Conservation (phyloP, 1,140 invertebrate species). For the Ceratitis capitata region DNA sequence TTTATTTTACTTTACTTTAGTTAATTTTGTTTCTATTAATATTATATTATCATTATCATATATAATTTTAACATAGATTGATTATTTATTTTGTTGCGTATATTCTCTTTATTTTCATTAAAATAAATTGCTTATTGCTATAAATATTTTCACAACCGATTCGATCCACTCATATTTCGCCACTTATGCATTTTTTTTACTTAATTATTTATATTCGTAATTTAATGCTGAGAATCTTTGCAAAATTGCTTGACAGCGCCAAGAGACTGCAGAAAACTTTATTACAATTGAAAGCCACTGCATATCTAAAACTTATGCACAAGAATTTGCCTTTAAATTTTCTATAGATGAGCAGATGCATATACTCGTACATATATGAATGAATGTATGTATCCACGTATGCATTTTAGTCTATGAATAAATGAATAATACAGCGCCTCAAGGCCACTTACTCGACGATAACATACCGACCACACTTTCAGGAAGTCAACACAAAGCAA, state of each 20-base stretch:
- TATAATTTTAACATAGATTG: too few relatives aligned
- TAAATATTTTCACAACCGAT: not conserved
- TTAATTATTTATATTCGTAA: constrained; percentile 21
- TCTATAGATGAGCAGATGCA: not conserved
- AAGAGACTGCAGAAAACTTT: not conserved
- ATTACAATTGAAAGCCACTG: not conserved
- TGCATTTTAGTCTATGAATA: not conserved
- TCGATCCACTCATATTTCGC: not conserved
- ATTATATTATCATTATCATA: too few relatives aligned
- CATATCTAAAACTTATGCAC: not conserved
- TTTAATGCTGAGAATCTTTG: constrained; percentile 26
- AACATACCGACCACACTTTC: constrained; percentile 8
- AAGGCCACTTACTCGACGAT: not conserved
- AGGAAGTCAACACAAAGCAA: not conserved
- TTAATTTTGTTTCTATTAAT: too few relatives aligned
- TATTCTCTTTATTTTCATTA: too few relatives aligned
- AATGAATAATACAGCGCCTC: not conserved
- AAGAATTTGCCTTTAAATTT: not conserved
- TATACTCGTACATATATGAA: not conserved
- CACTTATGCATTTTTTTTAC: not conserved
- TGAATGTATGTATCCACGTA: not conserved
- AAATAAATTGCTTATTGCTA: not conserved
- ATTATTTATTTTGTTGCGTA: too few relatives aligned
- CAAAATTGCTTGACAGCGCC: not conserved
- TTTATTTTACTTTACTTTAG: too few relatives aligned